A percentile compares a stretch with the other conserved stretches of the same genome.
phyloP scores from a whole-genome alignment of 2,113 vertebrate genomes.

The Egretta garzetta region DNA sequence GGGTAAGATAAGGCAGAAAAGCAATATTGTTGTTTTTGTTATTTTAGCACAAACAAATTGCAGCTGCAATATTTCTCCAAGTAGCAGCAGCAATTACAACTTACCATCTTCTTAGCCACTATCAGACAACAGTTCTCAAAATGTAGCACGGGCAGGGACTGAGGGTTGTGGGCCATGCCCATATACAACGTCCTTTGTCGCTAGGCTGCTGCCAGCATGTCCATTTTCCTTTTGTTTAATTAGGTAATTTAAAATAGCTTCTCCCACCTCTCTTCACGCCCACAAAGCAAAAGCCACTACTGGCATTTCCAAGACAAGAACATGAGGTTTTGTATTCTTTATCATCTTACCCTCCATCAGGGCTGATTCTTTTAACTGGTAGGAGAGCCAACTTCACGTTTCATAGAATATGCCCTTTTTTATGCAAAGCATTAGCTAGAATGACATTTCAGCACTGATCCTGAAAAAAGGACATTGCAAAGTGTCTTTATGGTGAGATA shows the following conservation, averaged over 20 bases:
- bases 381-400: not conserved
- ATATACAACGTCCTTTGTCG: not conserved
- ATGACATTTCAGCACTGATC: slow-evolving; percentile 49
- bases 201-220: not conserved
- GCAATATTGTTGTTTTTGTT: not conserved
- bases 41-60: not conserved
- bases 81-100: not conserved
- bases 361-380: not conserved
- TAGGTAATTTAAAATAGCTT: not conserved
- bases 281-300: not conserved
- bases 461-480: slow-evolving; percentile 75
- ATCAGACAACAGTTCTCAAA: not conserved
- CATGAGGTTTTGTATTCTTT: not conserved
- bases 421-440: slow-evolving; percentile 40
- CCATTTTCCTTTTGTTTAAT: not conserved
- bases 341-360: not conserved
- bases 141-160: not conserved
- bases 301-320: not conserved
- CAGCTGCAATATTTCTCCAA: not conserved
- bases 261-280: not conserved
- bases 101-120: not conserved
- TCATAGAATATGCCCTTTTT: not conserved
- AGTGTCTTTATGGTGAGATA: slow-evolving; percentile 81
- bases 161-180: not conserved
- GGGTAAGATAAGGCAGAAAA: not conserved